Conservation (phyloP, 2,113 vertebrate species). For the Nematolebias whitei region DNA sequence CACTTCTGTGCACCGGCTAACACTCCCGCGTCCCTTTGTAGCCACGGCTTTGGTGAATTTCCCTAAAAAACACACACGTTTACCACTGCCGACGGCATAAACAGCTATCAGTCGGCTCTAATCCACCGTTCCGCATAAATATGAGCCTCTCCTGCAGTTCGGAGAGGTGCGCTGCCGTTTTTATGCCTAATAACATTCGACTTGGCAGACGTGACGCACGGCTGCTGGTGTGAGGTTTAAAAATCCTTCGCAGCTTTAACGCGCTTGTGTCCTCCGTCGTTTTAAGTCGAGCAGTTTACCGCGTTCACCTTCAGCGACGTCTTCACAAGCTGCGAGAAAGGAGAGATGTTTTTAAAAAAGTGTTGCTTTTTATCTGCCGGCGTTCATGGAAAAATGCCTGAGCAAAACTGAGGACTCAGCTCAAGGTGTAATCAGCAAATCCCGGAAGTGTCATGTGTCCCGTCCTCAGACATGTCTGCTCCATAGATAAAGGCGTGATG, state of each 20-base stretch:
- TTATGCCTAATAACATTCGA: conserved; percentile 74
- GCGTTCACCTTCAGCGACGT: not conserved
- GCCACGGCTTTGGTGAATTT: conserved; percentile 67
- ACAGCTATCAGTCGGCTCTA: conserved; percentile 81
- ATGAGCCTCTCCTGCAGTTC: conserved; percentile 71
- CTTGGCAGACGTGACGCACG: conserved; percentile 48
- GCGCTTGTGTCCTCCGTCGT: not conserved
- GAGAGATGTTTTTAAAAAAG: not conserved
- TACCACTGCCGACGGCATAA: conserved; percentile 78
- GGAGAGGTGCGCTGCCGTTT: conserved; percentile 65
- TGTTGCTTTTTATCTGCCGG: conserved; percentile 3
- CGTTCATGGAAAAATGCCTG: not conserved
- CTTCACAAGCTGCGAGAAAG: not conserved
- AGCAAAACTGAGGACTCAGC: conserved; percentile 1
- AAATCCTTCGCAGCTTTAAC: too few relatives aligned
- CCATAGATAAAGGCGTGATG: conserved; percentile 23
- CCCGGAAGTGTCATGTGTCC: not conserved
- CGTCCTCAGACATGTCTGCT: conserved; percentile 11
- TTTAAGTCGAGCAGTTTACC: not conserved
- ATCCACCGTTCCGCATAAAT: conserved; percentile 78
- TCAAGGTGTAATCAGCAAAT: not conserved
- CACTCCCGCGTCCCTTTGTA: conserved; percentile 56
- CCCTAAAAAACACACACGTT: conserved; percentile 76
- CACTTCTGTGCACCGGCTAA: conserved; percentile 50
- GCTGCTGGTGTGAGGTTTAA: too few relatives aligned